Evolutionary conservation across 2,888 invertebrate species (phyloP).

Genomic region (Cryptus armator): DNA sequence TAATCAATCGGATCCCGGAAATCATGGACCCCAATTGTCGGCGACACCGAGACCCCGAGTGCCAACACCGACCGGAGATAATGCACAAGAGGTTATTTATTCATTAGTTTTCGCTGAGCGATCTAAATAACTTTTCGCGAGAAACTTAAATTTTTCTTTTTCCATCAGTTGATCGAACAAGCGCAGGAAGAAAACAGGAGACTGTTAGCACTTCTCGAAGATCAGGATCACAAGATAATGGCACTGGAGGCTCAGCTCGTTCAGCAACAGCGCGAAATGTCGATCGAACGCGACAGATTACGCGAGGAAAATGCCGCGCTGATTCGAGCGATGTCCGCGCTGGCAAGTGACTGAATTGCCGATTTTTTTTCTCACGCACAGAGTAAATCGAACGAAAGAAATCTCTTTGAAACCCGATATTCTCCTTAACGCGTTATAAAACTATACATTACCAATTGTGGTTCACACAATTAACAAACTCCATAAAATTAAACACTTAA

Average conservation of each 20-base stretch:
- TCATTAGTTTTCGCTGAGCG: not conserved
- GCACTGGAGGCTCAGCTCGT: conserved; percentile 82
- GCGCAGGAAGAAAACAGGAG: conserved; percentile 84
- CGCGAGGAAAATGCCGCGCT: conserved; percentile 83
- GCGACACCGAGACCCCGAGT: conserved; percentile 80
- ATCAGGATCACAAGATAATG: conserved; percentile 84
- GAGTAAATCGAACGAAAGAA: conserved; percentile 41
- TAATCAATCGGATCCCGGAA: conserved; percentile 80
- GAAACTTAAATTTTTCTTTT: conserved; percentile 11
- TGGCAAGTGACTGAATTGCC: conserved; percentile 78
- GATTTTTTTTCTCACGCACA: conserved; percentile 38
- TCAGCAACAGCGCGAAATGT: conserved; percentile 82
- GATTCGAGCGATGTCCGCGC: conserved; percentile 82
- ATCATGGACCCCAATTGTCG: conserved; percentile 77
- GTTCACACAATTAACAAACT: conserved; percentile 47
- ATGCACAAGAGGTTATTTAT: conserved; percentile 82
- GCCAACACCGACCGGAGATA: conserved; percentile 84
- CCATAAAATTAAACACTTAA: conserved; percentile 51
- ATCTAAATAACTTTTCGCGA: not conserved
- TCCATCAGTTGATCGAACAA: conserved; percentile 81
- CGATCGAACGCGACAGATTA: conserved; percentile 81
- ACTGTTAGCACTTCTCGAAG: conserved; percentile 82
- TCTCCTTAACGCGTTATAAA: conserved; percentile 37
- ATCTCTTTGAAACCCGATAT: conserved; percentile 50
- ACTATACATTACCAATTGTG: conserved; percentile 44